Evolutionary conservation across 2,113 vertebrate genomes (phyloP), one percentile per base, ranked within the genome.

Genomic region (Platichthys flesus): DNA sequence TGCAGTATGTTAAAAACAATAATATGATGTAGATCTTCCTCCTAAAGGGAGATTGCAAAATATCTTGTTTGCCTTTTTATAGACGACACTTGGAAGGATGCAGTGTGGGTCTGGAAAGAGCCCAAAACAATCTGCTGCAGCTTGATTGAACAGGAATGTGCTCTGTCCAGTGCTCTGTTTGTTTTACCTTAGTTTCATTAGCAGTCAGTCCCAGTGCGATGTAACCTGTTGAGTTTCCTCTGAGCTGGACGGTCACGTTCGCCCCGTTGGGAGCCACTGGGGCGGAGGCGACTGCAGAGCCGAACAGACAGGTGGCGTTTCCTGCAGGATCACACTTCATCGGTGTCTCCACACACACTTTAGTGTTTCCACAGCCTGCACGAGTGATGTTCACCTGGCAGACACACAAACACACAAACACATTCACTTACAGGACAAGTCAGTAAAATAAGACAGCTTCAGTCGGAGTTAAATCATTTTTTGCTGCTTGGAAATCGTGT

Each of bases 371-470:
- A 9, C 92, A 93, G 3, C 26, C 66, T 0, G 0, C 3, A 0
- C 8, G 47, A 9, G 42, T 86, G 64, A 93, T 57, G 75, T 45
- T 47, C n/a, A 76, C 52, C 91, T 92, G 81, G 0, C 2, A 4
- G 20, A 74, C 26, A 65, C 10, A 61, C 2, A 76, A 10, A 24
- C 24, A 24, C 24, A 49, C 4, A 54, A 5, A 62, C 9, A 60
- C 47, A 8, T 4, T 51, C 45, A 47, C 13, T 4, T 47, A 16
- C 45, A 5, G 13, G 4, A 16, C 45, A 14, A 16, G 45, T 37
- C 35, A 37, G 8, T 31, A 37, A 9, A 37, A 37, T 8, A 37
- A 47, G 14, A 12, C 21, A 45, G 28, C 26, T 9, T 37, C 28
- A 28, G 31, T 31, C 6, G 6, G 31, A 31, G 31, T 31, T 31